Evolutionary conservation across 2,797 vertebrate species (phyloP).

Genomic region (Thamnophis elegans): DNA sequence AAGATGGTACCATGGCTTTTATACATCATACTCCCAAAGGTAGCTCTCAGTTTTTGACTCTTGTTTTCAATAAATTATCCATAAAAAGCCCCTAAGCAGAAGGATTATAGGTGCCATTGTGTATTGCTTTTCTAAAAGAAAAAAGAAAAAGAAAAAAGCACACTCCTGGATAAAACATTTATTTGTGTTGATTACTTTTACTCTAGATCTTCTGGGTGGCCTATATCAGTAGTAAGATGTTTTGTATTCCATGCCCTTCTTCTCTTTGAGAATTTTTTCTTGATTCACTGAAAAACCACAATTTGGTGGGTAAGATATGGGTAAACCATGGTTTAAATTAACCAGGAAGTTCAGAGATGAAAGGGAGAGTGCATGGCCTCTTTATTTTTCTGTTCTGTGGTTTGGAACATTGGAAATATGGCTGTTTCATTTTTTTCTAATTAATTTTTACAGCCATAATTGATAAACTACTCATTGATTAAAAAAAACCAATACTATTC

Average conservation of each 20-base stretch:
- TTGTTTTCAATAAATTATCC: not conserved
- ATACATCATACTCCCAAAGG: constrained; percentile 77
- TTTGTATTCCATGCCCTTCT: not conserved
- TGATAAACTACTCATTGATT: not conserved
- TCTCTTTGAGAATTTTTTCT: not conserved
- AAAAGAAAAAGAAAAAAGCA: not conserved
- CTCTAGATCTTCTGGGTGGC: not conserved
- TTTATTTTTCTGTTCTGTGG: not conserved
- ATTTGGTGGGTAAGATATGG: not conserved
- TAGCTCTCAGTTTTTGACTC: constrained; percentile 33
- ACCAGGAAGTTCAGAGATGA: not conserved
- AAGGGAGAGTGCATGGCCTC: not conserved
- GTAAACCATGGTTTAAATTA: not conserved
- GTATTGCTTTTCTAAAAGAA: not conserved
- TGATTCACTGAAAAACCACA: not conserved
- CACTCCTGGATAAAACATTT: not conserved
- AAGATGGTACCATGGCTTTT: constrained; percentile 77
- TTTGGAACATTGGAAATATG: not conserved
- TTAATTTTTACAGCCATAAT: not conserved
- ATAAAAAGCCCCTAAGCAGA: not conserved
- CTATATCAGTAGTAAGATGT: not conserved
- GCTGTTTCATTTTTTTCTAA: not conserved
- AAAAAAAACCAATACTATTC: not conserved
- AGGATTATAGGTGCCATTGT: not conserved
- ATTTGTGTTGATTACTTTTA: not conserved